phyloP scores from a whole-genome alignment of 2,113 vertebrate species.

The zebrafish (Danio rerio) region GRCz12tu NC_133192.1:21646501-21647000 shows the following conservation, averaged over 20 bases:
- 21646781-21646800: background rate
- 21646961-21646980: constrained; percentile 64
- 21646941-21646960: constrained; percentile 20
- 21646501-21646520: no score
- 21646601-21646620: no score
- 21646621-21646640: no score
- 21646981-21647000: constrained; percentile 74
- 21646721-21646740: background rate
- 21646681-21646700: background rate
- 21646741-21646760: background rate
- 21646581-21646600: no score
- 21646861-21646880: background rate
- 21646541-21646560: no score
- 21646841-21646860: constrained; percentile 15
- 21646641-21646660: no score
- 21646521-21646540: no score
- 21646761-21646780: background rate
- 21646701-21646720: background rate
- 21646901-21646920: constrained; percentile 1
- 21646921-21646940: background rate
- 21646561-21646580: no score
- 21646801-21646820: background rate
- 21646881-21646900: constrained; percentile 15
- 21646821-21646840: background rate
- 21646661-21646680: background rate